Base-by-base conservation (phyloP, 2,888 invertebrate genomes). In the Pollenia griseotomentosa region DNA sequence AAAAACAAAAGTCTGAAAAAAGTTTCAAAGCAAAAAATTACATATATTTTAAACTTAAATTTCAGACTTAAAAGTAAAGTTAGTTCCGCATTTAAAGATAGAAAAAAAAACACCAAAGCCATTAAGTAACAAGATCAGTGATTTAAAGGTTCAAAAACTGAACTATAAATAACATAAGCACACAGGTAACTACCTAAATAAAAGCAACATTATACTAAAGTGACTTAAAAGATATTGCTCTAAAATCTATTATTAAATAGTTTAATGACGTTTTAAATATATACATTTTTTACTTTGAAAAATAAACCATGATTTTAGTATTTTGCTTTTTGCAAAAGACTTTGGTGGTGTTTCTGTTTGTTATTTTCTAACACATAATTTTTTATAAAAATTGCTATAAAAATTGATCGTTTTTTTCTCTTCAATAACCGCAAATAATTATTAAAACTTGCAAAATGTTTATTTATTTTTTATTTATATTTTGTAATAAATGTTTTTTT, bases 61-160 rank as follows among this genome's bases (percentile, higher is more conserved):
- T 61, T 61, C n/a, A 75, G 42, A 44, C 33, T 59, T 48, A 23
- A 82, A 68, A 66, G 0, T 9, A 12, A 51, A 80, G 14, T 51
- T 40, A 83, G 83, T 86, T 86, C 86, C 86, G 86, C 86, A 79
- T 80, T 80, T 19, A 44, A 16, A 42, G 51, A 2, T 48, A 33
- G 33, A 51, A 83, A 65, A 65, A 55, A 23, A 14, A 46, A 16
- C 11, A 1, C 48, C 74, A 44, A 65, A 59, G 40, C 73, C n/a
- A 57, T 83, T 82, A 86, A 70, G 40, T 85, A 81, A 86, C 70
- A 63, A 79, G 51, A 79, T 70, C 79, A 65, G 63, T 65, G 74
- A 83, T 51, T 65, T 71, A 42, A 70, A 70, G 73, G 48, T 83
- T 83, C 23, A 46, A 66, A 61, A 66, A 12, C 2, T 71, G 44